Evolutionary conservation across 2,888 invertebrate genomes (phyloP).

Genomic region (Ormyrus thymus): DNA sequence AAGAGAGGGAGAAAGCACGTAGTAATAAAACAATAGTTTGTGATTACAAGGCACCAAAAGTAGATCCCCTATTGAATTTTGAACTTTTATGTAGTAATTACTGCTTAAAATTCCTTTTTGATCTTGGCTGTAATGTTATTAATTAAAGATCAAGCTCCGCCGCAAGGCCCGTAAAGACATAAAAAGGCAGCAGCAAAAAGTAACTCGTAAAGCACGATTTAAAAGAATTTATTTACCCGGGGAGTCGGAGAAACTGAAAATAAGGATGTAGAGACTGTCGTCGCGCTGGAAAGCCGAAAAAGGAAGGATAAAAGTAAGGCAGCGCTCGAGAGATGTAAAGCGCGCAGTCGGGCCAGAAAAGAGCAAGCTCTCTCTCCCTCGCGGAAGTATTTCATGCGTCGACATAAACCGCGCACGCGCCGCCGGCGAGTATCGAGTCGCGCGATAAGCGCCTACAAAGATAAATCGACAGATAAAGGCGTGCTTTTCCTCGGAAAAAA

Average conservation of each 20-base stretch:
- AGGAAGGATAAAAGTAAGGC: background rate
- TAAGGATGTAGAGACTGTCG: background rate
- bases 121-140: no score
- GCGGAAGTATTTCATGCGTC: constrained; percentile 35
- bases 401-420: constrained; percentile 14
- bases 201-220: background rate
- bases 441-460: constrained; percentile 31
- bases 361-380: background rate
- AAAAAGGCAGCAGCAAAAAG: no score
- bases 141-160: no score
- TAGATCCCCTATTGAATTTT: no score
- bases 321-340: constrained; percentile 1
- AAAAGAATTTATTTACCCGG: constrained; percentile 4
- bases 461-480: constrained; percentile 49
- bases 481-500: background rate
- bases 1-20: background rate
- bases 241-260: background rate
- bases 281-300: background rate
- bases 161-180: no score
- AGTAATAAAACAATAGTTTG: background rate
- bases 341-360: background rate
- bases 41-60: no score
- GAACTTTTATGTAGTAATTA: no score
- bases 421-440: constrained; percentile 36
- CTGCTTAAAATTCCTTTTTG: no score